Base-by-base conservation (phyloP, 2,113 vertebrate species). In the Pelobates fuscus region DNA sequence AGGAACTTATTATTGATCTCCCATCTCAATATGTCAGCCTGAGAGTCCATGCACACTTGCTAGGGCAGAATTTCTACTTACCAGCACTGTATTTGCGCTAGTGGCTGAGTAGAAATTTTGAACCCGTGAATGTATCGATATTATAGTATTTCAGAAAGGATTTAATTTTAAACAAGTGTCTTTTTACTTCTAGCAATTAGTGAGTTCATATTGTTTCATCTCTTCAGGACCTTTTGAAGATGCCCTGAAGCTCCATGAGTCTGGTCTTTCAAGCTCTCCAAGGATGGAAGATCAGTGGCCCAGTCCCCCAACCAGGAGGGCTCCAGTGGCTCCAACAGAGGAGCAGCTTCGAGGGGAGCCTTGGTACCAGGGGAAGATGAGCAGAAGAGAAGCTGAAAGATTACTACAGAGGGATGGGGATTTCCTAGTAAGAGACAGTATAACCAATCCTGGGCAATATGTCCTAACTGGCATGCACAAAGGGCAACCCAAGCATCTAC, bases 341-440 rank as follows among this genome's bases (percentile, higher is more conserved):
- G 96, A 98, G 68, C 95, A 98, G 83, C 89, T 99, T 1, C 83
- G 91, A 21, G 80, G 82, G 72, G 96, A 98, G 82, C 84, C 91
- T 2, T 99, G 97, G 97, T 99, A 98, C 85, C 96, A 98, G 0
- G 96, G 97, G 2, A 93, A 89, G 65, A 96, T 98, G 95, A 98
- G 94, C 86, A 90, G 96, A 0, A 76, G 93, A 24, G 96, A 97
- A 0, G 96, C 97, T 0, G 97, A 99, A 87, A 94, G 87, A 75
- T 86, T 97, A 63, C 89, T 99, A 71, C 90, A 91, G 44, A 84
- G 79, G 0, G 96, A 98, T 0, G 96, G 97, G 5, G 97, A 98
- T 77, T 99, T 99, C 83, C 88, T 98, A 2, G 96, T 99, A 64
- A 83, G 96, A 11, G 96, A 99, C 86, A 98, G 96, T 71, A 89